phyloP scores from a whole-genome alignment of 2,797 vertebrate species.

The Falco naumanni region DNA sequence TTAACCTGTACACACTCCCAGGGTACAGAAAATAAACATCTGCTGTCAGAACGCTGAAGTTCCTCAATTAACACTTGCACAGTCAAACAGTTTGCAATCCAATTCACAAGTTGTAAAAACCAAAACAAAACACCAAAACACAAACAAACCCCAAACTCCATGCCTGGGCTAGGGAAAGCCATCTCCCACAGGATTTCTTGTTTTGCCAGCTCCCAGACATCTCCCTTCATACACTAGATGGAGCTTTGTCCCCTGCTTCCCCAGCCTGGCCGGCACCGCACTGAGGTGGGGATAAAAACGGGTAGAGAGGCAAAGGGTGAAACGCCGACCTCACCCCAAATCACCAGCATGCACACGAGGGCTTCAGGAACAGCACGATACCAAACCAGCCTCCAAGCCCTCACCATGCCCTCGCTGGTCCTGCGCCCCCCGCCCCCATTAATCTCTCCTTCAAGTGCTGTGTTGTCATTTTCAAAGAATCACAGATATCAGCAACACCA shows the following conservation, averaged over 20 bases:
- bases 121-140: not conserved
- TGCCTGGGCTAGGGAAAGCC: not conserved
- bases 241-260: conserved; percentile 52
- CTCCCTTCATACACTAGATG: conserved; percentile 71
- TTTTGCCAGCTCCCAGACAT: not conserved
- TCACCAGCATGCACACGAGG: not conserved
- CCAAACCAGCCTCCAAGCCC: fast-evolving
- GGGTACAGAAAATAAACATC: not conserved
- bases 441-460: not conserved
- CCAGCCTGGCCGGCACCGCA: not conserved
- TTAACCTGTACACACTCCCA: not conserved
- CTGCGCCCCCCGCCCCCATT: not conserved
- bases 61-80: not conserved
- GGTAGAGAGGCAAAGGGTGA: not conserved
- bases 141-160: fast-evolving
- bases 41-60: not conserved
- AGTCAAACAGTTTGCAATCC: not conserved
- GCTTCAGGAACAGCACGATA: fast-evolving
- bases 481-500: not conserved
- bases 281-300: not conserved
- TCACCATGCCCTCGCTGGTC: not conserved
- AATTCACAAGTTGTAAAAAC: not conserved
- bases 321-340: not conserved
- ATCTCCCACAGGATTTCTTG: not conserved
- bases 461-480: not conserved